Evolutionary conservation across 1,140 invertebrate genomes (phyloP), one percentile per base, ranked within the genome.

Genomic region (Micrasema longulum): DNA sequence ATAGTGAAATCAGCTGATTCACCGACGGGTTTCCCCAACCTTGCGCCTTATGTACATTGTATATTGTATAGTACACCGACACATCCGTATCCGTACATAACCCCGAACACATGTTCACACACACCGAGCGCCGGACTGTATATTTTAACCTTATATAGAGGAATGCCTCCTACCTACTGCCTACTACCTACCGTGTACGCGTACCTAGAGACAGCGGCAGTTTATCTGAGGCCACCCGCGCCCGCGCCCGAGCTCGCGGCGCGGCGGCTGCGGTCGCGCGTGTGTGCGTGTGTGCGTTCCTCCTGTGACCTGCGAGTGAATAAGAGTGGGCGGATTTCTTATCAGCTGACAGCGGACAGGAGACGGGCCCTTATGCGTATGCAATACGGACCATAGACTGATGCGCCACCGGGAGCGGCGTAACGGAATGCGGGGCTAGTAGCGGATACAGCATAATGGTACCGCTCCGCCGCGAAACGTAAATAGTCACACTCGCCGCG

Each of bases 1-100:
- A 73, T 73, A 73, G 71, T 73, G 66, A 73, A 73, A 73, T 67
- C 71, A 53, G 55, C 71, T 69, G 52, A 62, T 69, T 67, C 71
- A 73, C 71, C 45, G 64, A 16, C 63, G 72, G 62, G 71, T 26
- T 72, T 68, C 63, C 71, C 71, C 63, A 55, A 72, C 71, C 63
- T 72, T 67, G 52, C 43, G n/a, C 26, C 52, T 55, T 62, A 62
- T 62, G 35, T 62, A 62, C 38, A 1, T 18, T 18, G 16, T 48
- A 23, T 23, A 22, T 22, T 67, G 41, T n/a, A 67, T 55, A 52
- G 7, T 6, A 38, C 60, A 64, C 38, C 12, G 14, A n/a, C 41
- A 45, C 11, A 41, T 12, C n/a, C n/a, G n/a, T n/a, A 36, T 23
- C 18, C 60, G 26, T 66, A 66, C 31, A 57, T 57, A 57, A 57